These are phyloP conservation scores for Atta texana DNA, from an alignment of 1,140 invertebrate species.

Conservation along the genomic window DNA sequence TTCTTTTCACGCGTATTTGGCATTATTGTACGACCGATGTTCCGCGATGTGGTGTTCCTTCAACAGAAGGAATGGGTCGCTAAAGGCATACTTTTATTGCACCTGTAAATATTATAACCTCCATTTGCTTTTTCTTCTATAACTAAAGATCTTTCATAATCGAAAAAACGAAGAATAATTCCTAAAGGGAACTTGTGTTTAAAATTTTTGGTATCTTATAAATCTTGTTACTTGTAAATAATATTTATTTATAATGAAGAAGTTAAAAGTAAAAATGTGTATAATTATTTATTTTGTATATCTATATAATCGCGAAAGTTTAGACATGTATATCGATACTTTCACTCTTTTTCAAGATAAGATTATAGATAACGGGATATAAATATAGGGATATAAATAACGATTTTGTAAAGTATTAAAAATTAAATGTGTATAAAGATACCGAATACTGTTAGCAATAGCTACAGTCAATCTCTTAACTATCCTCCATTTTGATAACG, in stretches of 20 bases:
- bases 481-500: constrained; percentile 11
- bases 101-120: constrained; percentile 57
- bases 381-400: not conserved
- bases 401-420: not conserved
- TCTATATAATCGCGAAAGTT: not conserved
- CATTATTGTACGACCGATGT: constrained; percentile 36
- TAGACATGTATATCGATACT: not conserved
- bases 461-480: too few relatives aligned
- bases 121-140: constrained; percentile 31
- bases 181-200: constrained; percentile 7
- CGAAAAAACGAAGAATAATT: constrained; percentile 16
- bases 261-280: not conserved
- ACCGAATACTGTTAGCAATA: not conserved
- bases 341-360: not conserved
- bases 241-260: constrained; percentile 29
- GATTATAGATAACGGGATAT: not conserved
- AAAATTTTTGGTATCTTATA: not conserved
- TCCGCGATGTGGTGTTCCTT: constrained; percentile 54
- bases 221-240: constrained; percentile 1
- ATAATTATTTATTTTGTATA: not conserved
- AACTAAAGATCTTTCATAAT: constrained; percentile 49
- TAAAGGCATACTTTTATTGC: constrained; percentile 70
- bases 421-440: not conserved
- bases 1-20: constrained; percentile 29
- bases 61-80: constrained; percentile 66